phyloP scores from a whole-genome alignment of 2,113 vertebrate genomes.

The Ranitomeya imitator region DNA sequence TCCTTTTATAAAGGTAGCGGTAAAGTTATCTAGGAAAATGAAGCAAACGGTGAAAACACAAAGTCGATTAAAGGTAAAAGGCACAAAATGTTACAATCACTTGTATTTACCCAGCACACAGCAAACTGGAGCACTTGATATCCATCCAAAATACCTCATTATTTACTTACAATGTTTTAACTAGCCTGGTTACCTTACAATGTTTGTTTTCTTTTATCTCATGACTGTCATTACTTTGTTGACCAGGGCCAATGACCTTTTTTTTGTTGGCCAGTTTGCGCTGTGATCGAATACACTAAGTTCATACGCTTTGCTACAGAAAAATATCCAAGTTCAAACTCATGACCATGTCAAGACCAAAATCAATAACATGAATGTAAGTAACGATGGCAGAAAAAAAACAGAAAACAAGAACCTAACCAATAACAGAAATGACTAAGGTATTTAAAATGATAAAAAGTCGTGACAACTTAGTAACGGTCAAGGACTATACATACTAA shows the following conservation, averaged over 20 bases:
- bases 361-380: conserved; percentile 34
- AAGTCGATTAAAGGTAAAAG: neutral
- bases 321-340: neutral
- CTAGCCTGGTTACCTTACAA: neutral
- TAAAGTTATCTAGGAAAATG: neutral
- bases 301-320: neutral
- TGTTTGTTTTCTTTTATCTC: conserved; percentile 54
- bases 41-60: neutral
- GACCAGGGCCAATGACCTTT: conserved; percentile 40
- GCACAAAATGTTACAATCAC: neutral
- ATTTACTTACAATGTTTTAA: conserved; percentile 60
- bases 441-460: neutral
- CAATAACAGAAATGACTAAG: conserved; percentile 18
- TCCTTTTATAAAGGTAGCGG: neutral
- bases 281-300: conserved; percentile 37
- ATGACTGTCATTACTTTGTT: conserved; percentile 40
- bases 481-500: too few species aligned
- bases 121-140: conserved; percentile 56
- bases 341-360: conserved; percentile 45
- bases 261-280: conserved; percentile 15
- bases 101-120: conserved; percentile 42
- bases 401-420: neutral
- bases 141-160: conserved; percentile 52
- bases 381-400: neutral
- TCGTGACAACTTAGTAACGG: neutral